These are phyloP conservation scores for Aplysia californica DNA, from an alignment of 1,140 invertebrate species.

Conservation along the genomic window DNA sequence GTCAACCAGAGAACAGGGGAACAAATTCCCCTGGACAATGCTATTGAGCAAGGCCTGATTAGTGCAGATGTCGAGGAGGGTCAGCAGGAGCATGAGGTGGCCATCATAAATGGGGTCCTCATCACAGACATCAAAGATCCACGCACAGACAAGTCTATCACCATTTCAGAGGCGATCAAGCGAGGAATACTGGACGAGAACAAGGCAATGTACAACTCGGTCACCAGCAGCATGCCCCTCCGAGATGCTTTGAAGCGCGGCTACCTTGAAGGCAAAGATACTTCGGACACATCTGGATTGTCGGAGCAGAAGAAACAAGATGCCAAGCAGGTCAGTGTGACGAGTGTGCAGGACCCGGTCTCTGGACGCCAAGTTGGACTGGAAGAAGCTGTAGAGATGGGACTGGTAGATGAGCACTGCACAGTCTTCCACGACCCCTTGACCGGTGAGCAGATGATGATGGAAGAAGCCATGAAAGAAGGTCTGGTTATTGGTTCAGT, in stretches of 20 bases:
- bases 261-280: slow-evolving; percentile 81
- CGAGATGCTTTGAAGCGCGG: slow-evolving; percentile 81
- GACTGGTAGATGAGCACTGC: slow-evolving; percentile 52
- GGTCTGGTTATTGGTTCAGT: slow-evolving; percentile 78
- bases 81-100: slow-evolving; percentile 41
- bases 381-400: slow-evolving; percentile 65
- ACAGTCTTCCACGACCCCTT: slow-evolving; percentile 72
- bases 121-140: slow-evolving; percentile 71
- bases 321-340: slow-evolving; percentile 72
- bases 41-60: slow-evolving; percentile 70
- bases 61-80: slow-evolving; percentile 67
- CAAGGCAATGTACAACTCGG: slow-evolving; percentile 74
- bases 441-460: slow-evolving; percentile 65
- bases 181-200: slow-evolving; percentile 57
- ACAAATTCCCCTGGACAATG: slow-evolving; percentile 73
- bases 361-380: slow-evolving; percentile 79
- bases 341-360: slow-evolving; percentile 74
- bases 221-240: slow-evolving; percentile 74
- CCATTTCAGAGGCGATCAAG: slow-evolving; percentile 71
- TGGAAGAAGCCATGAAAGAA: slow-evolving; percentile 85
- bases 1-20: slow-evolving; percentile 56
- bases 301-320: slow-evolving; percentile 81
- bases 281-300: slow-evolving; percentile 77
- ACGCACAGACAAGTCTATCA: slow-evolving; percentile 77
- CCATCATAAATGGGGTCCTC: slow-evolving; percentile 43